Evolutionary conservation across 1,140 invertebrate species (phyloP).

Genomic region (Hyles euphorbiae): DNA sequence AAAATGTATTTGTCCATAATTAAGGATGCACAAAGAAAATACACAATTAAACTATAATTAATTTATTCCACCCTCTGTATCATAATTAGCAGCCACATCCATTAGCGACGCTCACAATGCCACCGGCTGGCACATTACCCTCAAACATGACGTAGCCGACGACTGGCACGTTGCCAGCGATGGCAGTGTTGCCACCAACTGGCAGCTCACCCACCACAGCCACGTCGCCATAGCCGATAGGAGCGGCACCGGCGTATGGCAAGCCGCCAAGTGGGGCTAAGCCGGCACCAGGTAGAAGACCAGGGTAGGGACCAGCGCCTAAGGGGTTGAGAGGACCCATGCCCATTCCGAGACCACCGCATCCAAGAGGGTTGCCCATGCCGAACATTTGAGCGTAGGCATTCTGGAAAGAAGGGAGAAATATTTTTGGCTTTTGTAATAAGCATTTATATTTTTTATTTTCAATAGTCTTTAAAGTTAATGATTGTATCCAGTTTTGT

Average conservation of each 20-base stretch:
- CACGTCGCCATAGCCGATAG: conserved; percentile 38
- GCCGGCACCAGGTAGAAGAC: not conserved
- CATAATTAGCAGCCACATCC: conserved; percentile 34
- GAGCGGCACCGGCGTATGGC: conserved; percentile 26
- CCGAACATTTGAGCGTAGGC: conserved; percentile 9
- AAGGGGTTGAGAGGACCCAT: not conserved
- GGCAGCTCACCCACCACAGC: conserved; percentile 41
- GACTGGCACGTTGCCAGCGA: conserved; percentile 52
- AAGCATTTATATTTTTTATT: too few relatives aligned
- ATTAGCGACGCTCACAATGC: conserved; percentile 47
- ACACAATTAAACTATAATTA: conserved; percentile 8
- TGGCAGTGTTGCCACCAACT: conserved; percentile 43
- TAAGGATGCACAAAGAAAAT: conserved; percentile 10
- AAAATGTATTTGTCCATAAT: too few relatives aligned
- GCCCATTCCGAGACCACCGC: not conserved
- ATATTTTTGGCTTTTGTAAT: too few relatives aligned
- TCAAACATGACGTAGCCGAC: conserved; percentile 61
- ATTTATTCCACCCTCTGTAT: conserved; percentile 19
- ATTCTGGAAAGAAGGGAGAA: not conserved
- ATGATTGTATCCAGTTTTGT: too few relatives aligned
- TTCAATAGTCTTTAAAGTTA: too few relatives aligned
- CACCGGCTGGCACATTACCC: conserved; percentile 49
- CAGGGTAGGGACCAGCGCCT: not conserved
- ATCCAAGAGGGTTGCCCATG: conserved; percentile 4
- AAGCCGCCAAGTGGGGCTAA: conserved; percentile 19